These are phyloP conservation scores for Hypolimnas misippus DNA, from an alignment of 2,888 invertebrate species.

Conservation along the genomic window DNA sequence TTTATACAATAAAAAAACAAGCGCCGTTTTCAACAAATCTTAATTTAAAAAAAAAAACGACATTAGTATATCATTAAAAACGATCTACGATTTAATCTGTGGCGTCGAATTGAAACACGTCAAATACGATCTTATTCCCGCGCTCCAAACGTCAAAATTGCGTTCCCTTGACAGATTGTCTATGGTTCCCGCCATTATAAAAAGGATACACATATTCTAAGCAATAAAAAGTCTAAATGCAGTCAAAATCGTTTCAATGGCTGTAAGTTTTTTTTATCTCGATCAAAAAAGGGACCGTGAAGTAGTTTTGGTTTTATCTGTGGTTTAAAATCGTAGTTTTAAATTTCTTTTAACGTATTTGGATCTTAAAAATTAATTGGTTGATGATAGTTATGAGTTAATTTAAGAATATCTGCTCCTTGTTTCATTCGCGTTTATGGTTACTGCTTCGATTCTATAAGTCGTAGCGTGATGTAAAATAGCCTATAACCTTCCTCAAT, in stretches of 20 bases:
- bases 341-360: neutral
- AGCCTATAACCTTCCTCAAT: too few species aligned
- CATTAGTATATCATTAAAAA: conserved; percentile 28
- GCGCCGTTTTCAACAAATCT: conserved; percentile 7
- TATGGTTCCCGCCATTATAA: neutral
- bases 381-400: too few species aligned
- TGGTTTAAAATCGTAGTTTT: conserved; percentile 3
- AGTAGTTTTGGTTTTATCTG: conserved; percentile 1
- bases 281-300: conserved; percentile 12
- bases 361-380: too few species aligned
- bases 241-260: conserved; percentile 15
- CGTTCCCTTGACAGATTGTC: neutral
- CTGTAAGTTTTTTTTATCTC: conserved; percentile 18
- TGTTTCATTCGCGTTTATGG: too few species aligned
- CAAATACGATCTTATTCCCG: conserved; percentile 9
- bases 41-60: neutral
- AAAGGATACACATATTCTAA: conserved; percentile 5
- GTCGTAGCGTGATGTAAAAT: too few species aligned
- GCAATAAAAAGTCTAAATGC: conserved; percentile 17
- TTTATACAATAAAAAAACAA: neutral
- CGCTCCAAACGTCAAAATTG: conserved; percentile 1
- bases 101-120: conserved; percentile 3
- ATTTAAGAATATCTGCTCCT: too few species aligned
- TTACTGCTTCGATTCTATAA: too few species aligned
- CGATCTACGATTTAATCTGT: conserved; percentile 25